Base-by-base conservation (phyloP, 1,140 invertebrate genomes). In the Branchinecta lindahli region DNA sequence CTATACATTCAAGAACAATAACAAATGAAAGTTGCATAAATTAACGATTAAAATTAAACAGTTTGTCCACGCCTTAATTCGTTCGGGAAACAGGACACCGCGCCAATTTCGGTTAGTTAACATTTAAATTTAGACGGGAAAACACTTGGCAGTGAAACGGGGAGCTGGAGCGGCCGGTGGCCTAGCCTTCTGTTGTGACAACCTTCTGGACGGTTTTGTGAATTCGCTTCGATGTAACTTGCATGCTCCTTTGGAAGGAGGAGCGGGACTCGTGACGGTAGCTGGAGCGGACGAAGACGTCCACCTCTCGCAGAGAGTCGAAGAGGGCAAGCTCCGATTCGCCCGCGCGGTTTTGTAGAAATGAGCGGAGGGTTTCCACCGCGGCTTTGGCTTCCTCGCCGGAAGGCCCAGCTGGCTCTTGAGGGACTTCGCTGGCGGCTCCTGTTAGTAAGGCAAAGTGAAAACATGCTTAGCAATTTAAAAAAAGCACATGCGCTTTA, bases 141-240 rank as follows among this genome's bases (percentile, higher is more conserved):
- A 61, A 61, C 12, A 61, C 18, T 61, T 61, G 52, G 52, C 52
- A 61, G 52, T 61, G 18, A 61, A 20, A 12, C 33, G 33, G 5
- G 33, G 33, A 33, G 2, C 5, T 33, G 33, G 33, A 33, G 33
- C 33, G 5, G 5, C 5, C 33, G 33, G 18, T 15, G 18, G 18
- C 6, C 6, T 61, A 61, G 12, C 52, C 52, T 61, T 61, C 52
- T 15, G 52, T 61, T 61, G 52, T 61, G 12, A 61, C 18, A 61
- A 61, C 52, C 18, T 61, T 61, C 18, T 61, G 52, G 52, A 61
- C 52, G 52, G 12, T 61, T 20, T 61, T 61, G 52, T 61, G 52
- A 12, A 61, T 61, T 20, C 52, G 12, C 52, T 61, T 61, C 18
- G 52, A 61, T 15, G 52, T 61, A 12, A 61, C 18, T 6, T 61